Evolutionary conservation across 1,140 invertebrate species (phyloP).

Genomic region (Drosophila busckii): DNA sequence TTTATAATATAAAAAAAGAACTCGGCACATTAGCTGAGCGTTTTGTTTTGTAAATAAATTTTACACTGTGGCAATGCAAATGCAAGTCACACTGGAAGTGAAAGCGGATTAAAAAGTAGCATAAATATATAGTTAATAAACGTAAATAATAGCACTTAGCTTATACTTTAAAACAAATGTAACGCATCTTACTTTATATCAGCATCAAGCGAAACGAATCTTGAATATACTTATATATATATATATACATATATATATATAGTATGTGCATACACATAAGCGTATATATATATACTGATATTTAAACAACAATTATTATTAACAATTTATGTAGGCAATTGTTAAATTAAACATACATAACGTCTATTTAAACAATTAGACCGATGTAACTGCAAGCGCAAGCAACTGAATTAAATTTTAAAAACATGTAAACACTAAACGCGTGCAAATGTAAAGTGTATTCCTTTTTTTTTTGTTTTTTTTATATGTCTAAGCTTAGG

Average conservation of each 20-base stretch:
- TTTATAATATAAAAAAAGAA: no score
- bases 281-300: constrained; percentile 42
- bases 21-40: constrained; percentile 32
- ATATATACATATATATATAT: constrained; percentile 17
- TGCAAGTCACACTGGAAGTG: no score
- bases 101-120: no score
- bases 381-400: constrained; percentile 30
- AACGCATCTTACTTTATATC: constrained; percentile 61
- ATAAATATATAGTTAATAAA: constrained; percentile 42
- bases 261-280: background rate
- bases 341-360: constrained; percentile 60
- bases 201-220: constrained; percentile 47
- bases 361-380: constrained; percentile 65
- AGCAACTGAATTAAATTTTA: constrained; percentile 54
- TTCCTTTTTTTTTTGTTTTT: constrained; percentile 47
- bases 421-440: no score
- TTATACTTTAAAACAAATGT: constrained; percentile 53
- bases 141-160: constrained; percentile 52
- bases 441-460: constrained; percentile 28
- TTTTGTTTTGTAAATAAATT: constrained; percentile 69
- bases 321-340: constrained; percentile 60
- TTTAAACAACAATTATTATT: constrained; percentile 35
- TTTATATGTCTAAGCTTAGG: constrained; percentile 28
- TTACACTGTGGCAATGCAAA: constrained; percentile 51
- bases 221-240: constrained; percentile 25